These are phyloP conservation scores for Dromococcyx pavoninus DNA, from an alignment of 2,797 vertebrate genomes.

Conservation along the genomic window DNA sequence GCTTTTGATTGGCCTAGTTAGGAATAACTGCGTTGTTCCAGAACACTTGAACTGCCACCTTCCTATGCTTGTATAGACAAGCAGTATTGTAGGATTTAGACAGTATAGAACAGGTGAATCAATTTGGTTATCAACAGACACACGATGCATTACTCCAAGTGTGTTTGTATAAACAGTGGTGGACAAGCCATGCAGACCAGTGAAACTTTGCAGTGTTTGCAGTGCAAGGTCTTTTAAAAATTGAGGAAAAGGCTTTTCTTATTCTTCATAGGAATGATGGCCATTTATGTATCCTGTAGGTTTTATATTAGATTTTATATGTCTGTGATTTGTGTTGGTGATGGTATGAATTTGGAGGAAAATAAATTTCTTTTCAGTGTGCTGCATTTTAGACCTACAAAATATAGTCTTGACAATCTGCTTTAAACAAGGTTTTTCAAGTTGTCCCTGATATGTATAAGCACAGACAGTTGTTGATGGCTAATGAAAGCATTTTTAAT, in stretches of 20 bases:
- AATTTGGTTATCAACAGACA: background rate
- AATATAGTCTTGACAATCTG: background rate
- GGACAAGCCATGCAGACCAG: background rate
- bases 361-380: background rate
- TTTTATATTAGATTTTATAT: background rate
- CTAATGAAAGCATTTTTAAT: background rate
- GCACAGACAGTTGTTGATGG: background rate
- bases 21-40: background rate
- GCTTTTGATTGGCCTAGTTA: background rate
- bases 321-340: background rate
- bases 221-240: background rate
- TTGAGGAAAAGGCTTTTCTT: background rate
- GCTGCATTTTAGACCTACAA: background rate
- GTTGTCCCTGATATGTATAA: background rate
- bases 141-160: background rate
- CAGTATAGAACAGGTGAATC: background rate
- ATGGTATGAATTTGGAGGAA: background rate
- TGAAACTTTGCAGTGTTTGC: accelerated
- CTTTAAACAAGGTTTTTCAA: background rate
- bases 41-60: background rate
- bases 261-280: background rate
- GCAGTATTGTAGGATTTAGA: background rate
- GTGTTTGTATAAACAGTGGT: background rate
- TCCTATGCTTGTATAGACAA: background rate
- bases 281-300: background rate